phyloP scores from a whole-genome alignment of 2,797 vertebrate species.

The Lepus townsendii region DNA sequence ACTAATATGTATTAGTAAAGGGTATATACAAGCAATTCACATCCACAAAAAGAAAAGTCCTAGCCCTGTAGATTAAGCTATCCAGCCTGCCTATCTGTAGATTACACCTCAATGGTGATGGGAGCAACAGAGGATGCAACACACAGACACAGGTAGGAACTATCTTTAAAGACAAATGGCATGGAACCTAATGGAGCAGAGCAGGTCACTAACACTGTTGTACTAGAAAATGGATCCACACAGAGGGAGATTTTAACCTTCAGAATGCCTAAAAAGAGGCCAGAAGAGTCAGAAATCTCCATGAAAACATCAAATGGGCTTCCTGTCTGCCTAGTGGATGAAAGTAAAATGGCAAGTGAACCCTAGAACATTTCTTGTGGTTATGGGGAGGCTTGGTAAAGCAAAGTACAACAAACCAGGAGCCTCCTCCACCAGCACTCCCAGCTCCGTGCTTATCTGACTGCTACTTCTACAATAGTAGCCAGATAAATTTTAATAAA shows the following conservation, averaged over 20 bases:
- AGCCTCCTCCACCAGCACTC: background rate
- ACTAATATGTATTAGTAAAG: background rate
- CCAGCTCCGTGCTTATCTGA: background rate
- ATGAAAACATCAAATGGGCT: background rate
- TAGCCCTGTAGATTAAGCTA: no score
- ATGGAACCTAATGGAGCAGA: background rate
- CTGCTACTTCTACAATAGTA: background rate
- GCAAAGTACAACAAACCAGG: background rate
- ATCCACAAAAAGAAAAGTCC: background rate
- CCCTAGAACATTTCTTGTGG: background rate
- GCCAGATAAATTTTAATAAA: background rate
- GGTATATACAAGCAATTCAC: background rate
- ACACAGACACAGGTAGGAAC: accelerated
- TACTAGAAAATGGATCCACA: background rate
- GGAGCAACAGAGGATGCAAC: no score
- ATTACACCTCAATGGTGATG: background rate
- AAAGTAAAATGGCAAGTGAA: background rate
- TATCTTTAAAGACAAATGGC: background rate
- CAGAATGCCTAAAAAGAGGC: background rate
- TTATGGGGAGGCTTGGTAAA: background rate
- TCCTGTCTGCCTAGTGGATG: background rate
- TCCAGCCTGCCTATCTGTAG: background rate
- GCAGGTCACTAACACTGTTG: background rate
- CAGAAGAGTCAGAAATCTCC: no score
- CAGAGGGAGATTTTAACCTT: background rate